Evolutionary conservation across 2,113 vertebrate species (phyloP).

Genomic region (Hyperoodon ampullatus): DNA sequence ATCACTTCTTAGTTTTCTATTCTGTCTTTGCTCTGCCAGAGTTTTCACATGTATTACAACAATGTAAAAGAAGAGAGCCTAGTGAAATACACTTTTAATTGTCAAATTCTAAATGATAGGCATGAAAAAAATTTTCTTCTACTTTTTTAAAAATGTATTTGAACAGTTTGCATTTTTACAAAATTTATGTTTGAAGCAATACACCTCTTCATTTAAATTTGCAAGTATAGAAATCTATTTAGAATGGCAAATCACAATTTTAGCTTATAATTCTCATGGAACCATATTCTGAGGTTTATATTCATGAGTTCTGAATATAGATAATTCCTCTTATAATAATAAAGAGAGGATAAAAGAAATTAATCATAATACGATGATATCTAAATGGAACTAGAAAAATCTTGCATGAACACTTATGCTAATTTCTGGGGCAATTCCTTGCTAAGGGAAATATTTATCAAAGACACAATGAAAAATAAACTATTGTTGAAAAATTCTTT

Average conservation of each 20-base stretch:
- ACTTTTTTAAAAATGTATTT: background rate
- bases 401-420: background rate
- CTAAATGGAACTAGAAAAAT: constrained; percentile 17
- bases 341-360: background rate
- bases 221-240: background rate
- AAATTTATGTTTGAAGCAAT: background rate
- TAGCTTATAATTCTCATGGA: background rate
- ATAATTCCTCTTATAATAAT: background rate
- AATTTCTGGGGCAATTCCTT: background rate
- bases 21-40: background rate
- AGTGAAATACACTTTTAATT: background rate
- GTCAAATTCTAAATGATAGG: background rate
- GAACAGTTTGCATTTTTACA: background rate
- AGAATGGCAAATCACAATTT: background rate
- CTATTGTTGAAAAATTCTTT: background rate
- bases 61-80: background rate
- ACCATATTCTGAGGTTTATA: background rate
- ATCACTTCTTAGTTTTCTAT: background rate
- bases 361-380: background rate
- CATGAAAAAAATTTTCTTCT: background rate
- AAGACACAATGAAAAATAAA: background rate
- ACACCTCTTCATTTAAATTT: background rate
- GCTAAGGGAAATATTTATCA: background rate
- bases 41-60: background rate
- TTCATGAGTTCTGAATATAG: background rate